A percentile compares a stretch with the other conserved stretches of the same genome.
phyloP scores from a whole-genome alignment of 2,888 invertebrate genomes.

The Hermaeophaga mercurialis region DNA sequence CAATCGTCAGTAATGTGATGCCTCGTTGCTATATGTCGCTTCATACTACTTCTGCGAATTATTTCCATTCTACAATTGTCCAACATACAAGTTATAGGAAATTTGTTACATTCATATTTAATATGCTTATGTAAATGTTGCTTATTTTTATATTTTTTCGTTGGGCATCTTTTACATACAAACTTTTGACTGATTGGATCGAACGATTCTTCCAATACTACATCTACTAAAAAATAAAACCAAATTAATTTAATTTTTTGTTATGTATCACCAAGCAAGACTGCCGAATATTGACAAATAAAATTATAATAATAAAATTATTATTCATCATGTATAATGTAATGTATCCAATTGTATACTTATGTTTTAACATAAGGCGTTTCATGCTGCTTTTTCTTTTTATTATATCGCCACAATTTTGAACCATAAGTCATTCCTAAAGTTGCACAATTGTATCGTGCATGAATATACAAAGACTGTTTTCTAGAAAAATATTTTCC shows the following conservation, averaged over 20 bases:
- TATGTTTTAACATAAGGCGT: conserved; percentile 36
- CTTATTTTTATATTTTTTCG: conserved; percentile 31
- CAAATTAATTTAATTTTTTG: no score
- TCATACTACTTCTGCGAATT: conserved; percentile 39
- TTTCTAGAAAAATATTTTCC: conserved; percentile 32
- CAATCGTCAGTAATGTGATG: conserved; percentile 4
- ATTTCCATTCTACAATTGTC: conserved; percentile 31
- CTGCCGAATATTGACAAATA: no score
- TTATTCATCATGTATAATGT: conserved; percentile 14
- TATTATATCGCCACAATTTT: conserved; percentile 31
- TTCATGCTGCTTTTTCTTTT: conserved; percentile 40
- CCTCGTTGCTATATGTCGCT: conserved; percentile 32
- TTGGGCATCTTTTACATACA: conserved; percentile 6
- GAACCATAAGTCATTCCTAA: conserved; percentile 26
- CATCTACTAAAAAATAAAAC: no score
- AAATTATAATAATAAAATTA: conserved; percentile 43
- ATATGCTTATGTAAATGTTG: conserved; percentile 28
- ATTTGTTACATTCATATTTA: conserved; percentile 22
- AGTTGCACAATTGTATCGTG: conserved; percentile 33
- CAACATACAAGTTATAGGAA: conserved; percentile 27
- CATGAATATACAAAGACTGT: conserved; percentile 30
- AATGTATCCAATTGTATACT: conserved; percentile 31
- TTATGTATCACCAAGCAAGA: no score
- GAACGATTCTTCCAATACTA: neutral
- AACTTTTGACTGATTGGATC: neutral